Conservation (phyloP, 2,113 vertebrate genomes). For the Orycteropus afer region DNA sequence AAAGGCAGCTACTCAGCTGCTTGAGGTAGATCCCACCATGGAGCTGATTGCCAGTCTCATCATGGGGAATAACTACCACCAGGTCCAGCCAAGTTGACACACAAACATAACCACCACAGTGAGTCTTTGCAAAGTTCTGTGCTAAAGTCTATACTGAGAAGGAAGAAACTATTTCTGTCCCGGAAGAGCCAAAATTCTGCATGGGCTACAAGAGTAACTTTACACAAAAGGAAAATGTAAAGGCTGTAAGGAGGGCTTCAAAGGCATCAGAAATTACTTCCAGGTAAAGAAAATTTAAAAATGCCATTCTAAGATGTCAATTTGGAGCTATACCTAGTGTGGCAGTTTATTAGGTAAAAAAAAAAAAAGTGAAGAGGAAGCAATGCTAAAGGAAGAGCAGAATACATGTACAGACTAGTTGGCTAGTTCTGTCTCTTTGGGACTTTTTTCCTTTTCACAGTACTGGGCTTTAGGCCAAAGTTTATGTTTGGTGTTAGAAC, state of each 20-base stretch:
- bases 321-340: not conserved
- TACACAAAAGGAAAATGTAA: not conserved
- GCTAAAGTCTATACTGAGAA: not conserved
- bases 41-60: no score
- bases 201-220: not conserved
- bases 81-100: no score
- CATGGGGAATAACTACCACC: no score
- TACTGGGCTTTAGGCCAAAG: not conserved
- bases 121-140: not conserved
- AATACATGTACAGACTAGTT: no score
- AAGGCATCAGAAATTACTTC: not conserved
- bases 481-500: not conserved
- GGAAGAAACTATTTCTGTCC: not conserved
- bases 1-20: no score
- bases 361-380: not conserved
- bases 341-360: not conserved
- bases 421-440: not conserved
- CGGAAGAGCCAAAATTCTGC: not conserved
- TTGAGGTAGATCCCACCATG: no score
- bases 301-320: not conserved
- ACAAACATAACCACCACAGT: no score
- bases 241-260: not conserved
- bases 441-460: not conserved
- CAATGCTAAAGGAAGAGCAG: not conserved
- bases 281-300: not conserved